Evolutionary conservation across 2,888 invertebrate genomes (phyloP), one percentile per base, ranked within the genome.

Genomic region (Alentia gelatinosa): DNA sequence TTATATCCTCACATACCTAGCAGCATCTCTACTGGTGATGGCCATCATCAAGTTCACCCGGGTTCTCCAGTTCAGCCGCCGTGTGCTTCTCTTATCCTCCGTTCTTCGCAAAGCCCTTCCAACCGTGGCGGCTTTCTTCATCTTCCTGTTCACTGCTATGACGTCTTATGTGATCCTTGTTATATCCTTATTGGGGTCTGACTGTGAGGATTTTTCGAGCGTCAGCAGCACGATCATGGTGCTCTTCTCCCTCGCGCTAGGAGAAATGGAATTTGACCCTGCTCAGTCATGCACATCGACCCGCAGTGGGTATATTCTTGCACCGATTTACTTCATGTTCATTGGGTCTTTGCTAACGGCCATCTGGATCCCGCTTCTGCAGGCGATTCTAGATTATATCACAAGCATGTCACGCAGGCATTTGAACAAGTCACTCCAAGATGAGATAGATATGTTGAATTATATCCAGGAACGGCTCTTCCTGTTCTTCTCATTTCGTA

Each of bases 11-110:
- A 91, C 92, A 0, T 94, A 94, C 89, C 89, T 94, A 0, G 91
- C 94, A 92, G 94, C 92, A n/a, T 92, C 92, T 40, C 75, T 94
- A 19, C 92, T 93, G 19, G 90, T 92, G 0, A 12, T 94, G 0
- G 91, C 93, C 3, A 93, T 93, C 19, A 42, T 94, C n/a, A 94
- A 94, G 91, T 90, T 93, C 35, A 92, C 93, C 56, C 94, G 94
- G 84, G 89, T 94, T 37, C 90, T 94, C 1, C 91, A 92, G 63
- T 94, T 94, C 86, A 94, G 94, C 91, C 92, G 91, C 47, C 92
- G 92, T 89, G 93, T 93, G 63, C 91, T 91, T 37, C 89, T 94
- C 50, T 40, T 94, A 7, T 79, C 92, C 4, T 92, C 92, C n/a
- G 93, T 93, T 5, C 39, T 94, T 0, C 42, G 88, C 4, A 39